phyloP scores from a whole-genome alignment of 2,888 invertebrate species.

The Helobdella robusta region DNA sequence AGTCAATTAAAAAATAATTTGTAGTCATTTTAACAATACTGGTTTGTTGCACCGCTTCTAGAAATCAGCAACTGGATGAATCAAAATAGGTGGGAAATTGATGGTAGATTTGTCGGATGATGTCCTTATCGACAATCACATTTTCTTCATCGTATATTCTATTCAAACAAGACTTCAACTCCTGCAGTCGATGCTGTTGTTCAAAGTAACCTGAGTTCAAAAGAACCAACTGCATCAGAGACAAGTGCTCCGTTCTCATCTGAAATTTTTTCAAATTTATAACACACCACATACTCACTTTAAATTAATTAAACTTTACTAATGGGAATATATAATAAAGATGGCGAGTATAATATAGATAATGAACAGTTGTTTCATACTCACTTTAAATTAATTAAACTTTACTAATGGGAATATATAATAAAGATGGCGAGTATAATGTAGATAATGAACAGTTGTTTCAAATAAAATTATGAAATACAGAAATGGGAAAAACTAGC shows the following conservation, averaged over 20 bases:
- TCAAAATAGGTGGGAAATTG: conserved; percentile 30
- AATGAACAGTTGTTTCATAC: no score
- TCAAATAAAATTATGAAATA: no score
- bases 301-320: no score
- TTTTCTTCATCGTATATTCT: conserved; percentile 31
- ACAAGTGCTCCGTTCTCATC: conserved; percentile 42
- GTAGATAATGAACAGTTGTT: background rate
- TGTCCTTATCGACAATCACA: conserved; percentile 30
- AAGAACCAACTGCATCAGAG: conserved; percentile 41
- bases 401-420: background rate
- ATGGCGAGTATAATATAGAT: no score
- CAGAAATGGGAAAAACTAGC: background rate
- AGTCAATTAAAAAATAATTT: no score
- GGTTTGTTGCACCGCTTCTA: background rate
- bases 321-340: no score
- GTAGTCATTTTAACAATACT: no score
- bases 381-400: no score
- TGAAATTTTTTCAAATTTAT: no score
- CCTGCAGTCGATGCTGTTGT: conserved; percentile 30
- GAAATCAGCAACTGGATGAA: background rate
- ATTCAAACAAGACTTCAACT: conserved; percentile 30
- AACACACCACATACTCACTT: no score
- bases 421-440: no score
- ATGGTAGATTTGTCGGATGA: conserved; percentile 32
- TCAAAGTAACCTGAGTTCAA: conserved; percentile 42